Percentiles rank a stretch among this genome's conserved stretches.
phyloP scores from a whole-genome alignment of 2,888 invertebrate species.

The Hybos culiciformis region DNA sequence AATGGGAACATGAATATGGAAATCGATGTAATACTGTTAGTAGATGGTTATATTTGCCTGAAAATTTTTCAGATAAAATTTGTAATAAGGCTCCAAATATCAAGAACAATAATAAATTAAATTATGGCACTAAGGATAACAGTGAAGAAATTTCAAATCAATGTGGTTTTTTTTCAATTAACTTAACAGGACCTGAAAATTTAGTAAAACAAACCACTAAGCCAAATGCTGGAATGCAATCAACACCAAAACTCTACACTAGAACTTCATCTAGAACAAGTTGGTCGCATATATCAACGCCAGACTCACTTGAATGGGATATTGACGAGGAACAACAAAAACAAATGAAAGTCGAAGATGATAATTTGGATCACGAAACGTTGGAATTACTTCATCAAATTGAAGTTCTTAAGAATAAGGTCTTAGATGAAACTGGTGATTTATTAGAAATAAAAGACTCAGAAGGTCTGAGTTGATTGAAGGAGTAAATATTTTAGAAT shows the following conservation, averaged over 20 bases:
- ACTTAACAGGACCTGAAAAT: too few species aligned
- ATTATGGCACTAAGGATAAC: too few species aligned
- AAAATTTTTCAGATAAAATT: too few species aligned
- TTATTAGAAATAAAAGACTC: slow-evolving; percentile 24
- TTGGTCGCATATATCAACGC: slow-evolving; percentile 49
- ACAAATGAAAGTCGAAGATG: slow-evolving; percentile 33
- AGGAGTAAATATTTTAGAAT: slow-evolving; percentile 7
- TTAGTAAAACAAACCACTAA: too few species aligned
- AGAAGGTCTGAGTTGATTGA: slow-evolving; percentile 13
- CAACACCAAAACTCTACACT: slow-evolving; percentile 15
- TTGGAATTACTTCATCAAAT: slow-evolving; percentile 51
- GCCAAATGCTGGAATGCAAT: too few species aligned
- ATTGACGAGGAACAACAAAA: slow-evolving; percentile 38
- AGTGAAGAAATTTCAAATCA: too few species aligned
- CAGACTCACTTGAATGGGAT: slow-evolving; percentile 57
- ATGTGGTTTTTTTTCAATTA: too few species aligned
- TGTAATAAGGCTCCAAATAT: too few species aligned
- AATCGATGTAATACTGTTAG: too few species aligned
- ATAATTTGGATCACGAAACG: slow-evolving; percentile 48
- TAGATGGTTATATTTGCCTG: too few species aligned
- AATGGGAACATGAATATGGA: slow-evolving; percentile 53
- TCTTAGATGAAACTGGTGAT: slow-evolving; percentile 49
- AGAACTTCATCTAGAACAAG: slow-evolving; percentile 36
- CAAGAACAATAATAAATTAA: too few species aligned
- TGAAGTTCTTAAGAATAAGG: slow-evolving; percentile 49